A percentile compares a stretch with the other conserved stretches of the same genome.
phyloP scores from a whole-genome alignment of 2,888 invertebrate species.

The Megaustenia siamemsis region DNA sequence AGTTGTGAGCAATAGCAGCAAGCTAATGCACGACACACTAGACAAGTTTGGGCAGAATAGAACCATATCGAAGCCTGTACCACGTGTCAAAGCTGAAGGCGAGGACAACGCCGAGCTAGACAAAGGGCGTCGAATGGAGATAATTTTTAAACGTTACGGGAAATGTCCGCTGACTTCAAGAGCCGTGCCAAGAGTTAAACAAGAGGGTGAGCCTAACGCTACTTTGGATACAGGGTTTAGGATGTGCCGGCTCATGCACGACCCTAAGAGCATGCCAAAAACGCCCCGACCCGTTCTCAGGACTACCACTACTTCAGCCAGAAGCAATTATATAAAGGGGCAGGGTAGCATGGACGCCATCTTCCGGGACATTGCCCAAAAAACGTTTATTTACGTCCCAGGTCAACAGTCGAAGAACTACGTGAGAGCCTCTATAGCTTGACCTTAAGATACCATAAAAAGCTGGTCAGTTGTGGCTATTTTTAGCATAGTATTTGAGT shows the following conservation, averaged over 20 bases:
- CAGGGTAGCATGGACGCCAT: constrained; percentile 66
- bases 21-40: constrained; percentile 64
- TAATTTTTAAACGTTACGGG: constrained; percentile 63
- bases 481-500: too few species aligned
- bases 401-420: constrained; percentile 61
- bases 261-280: constrained; percentile 58
- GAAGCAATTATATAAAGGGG: constrained; percentile 60
- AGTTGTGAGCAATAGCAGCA: constrained; percentile 66
- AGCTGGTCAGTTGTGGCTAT: too few species aligned
- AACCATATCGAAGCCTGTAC: constrained; percentile 58
- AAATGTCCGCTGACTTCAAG: constrained; percentile 60
- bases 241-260: constrained; percentile 68
- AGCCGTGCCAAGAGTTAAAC: constrained; percentile 64
- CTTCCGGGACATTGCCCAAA: constrained; percentile 62
- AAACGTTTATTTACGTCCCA: constrained; percentile 63
- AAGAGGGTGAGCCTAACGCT: constrained; percentile 65
- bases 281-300: constrained; percentile 63
- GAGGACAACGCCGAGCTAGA: constrained; percentile 67
- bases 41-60: constrained; percentile 59
- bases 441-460: too few species aligned
- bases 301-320: constrained; percentile 64
- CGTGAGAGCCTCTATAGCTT: constrained; percentile 59
- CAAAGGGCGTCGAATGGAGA: constrained; percentile 70
- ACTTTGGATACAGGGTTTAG: constrained; percentile 63
- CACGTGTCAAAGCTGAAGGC: constrained; percentile 68